Conservation (phyloP, 2,888 invertebrate genomes). For the Tuta absoluta region DNA sequence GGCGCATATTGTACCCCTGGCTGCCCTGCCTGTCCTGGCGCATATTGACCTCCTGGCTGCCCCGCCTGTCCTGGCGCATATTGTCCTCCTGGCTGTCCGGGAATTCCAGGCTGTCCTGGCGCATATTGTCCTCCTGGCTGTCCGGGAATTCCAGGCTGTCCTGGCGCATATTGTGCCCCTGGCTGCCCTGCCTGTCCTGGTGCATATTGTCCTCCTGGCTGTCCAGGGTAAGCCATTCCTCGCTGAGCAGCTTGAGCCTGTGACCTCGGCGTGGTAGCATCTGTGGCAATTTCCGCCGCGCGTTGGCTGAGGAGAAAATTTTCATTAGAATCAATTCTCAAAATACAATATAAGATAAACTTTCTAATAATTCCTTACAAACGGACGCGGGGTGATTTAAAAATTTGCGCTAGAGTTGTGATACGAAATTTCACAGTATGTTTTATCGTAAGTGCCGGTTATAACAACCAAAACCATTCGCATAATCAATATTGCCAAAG, state of each 20-base stretch:
- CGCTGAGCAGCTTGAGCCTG: background rate
- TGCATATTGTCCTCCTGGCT: conserved; percentile 1
- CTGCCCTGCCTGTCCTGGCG: background rate
- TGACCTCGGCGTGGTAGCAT: background rate
- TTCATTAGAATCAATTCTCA: no score
- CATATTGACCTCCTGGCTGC: background rate
- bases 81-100: background rate
- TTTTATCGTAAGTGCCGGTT: no score
- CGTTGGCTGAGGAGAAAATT: background rate
- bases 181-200: background rate
- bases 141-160: background rate
- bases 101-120: background rate
- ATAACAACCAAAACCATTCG: no score
- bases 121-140: background rate
- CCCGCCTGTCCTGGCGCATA: background rate
- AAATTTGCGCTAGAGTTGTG: no score
- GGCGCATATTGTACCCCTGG: background rate
- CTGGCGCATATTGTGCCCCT: background rate
- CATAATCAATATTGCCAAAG: no score
- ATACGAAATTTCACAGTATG: no score
- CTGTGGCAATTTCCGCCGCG: background rate
- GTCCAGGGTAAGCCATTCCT: conserved; percentile 7
- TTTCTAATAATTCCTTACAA: no score
- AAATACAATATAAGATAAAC: no score
- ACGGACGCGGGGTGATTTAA: no score